Evolutionary conservation across 2,888 invertebrate genomes (phyloP), one percentile per base, ranked within the genome.

Genomic region (Sicus ferrugineus): DNA sequence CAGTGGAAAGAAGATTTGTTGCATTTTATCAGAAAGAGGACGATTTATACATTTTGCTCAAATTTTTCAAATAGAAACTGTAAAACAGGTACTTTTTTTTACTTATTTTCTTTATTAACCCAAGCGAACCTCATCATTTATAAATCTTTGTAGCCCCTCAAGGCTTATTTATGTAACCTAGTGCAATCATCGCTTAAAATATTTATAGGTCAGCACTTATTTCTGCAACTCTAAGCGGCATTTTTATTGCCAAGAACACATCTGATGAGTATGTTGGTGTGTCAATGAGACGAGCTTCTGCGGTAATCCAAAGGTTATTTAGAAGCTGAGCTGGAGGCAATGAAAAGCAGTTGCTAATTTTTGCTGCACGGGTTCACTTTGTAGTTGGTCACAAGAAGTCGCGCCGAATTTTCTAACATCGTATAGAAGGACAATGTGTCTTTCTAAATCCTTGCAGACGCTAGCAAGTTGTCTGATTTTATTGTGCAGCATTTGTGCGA

Each of bases 181-280:
- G 34, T 14, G 1, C 7, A n/a, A 42, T 1, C 9, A 42, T n/a
- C 42, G 9, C 42, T 14, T 1, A 9, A 42, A n/a, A 42, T 48
- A 70, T 71, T 52, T 21, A 42, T 58, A 70, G 62, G 50, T 70
- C 67, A 69, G 70, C 66, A 70, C 73, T 75, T 73, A 28, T 11
- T 76, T 77, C 68, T 74, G 80, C 74, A 73, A 67, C 75, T 66
- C 67, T 70, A 78, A 76, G 81, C 81, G 74, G 63, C 77, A 70
- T 74, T 75, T 72, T 16, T 46, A 30, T 70, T 70, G 69, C 75
- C 74, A 19, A 64, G 48, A 26, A 59, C 52, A 38, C 11, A 42
- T 30, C 28, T 74, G 75, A 75, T 62, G 16, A 62, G 9, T 16
- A 11, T 19, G 21, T 3, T 59, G 5, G 28, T 34, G 26, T 14